Conservation (phyloP, 2,797 vertebrate species). For the Serranus cabrilla region DNA sequence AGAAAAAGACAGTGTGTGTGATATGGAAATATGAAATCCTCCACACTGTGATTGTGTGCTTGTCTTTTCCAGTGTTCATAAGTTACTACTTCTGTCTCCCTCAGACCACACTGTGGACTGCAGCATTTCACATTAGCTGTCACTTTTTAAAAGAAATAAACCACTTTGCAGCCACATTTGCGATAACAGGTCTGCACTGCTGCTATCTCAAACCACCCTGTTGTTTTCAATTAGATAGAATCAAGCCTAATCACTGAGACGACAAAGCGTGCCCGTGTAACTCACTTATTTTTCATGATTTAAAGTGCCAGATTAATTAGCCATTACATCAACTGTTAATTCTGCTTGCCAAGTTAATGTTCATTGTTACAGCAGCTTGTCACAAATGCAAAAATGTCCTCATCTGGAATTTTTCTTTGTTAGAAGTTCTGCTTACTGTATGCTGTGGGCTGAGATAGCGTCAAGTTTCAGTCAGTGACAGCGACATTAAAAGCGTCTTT, state of each 20-base stretch:
- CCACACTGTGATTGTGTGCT: not conserved
- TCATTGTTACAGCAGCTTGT: constrained; percentile 36
- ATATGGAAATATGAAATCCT: not conserved
- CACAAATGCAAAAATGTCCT: constrained; percentile 35
- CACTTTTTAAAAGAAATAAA: constrained; percentile 29
- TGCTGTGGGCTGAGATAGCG: not conserved
- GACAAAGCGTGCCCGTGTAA: constrained; percentile 29
- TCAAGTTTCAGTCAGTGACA: constrained; percentile 27
- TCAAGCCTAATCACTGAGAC: constrained; percentile 40
- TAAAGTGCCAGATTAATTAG: constrained; percentile 63
- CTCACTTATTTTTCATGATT: constrained; percentile 53
- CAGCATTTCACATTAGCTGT: constrained; percentile 22
- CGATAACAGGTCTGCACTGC: constrained; percentile 21
- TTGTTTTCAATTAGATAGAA: constrained; percentile 52
- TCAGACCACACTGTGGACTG: not conserved
- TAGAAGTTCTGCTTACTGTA: constrained; percentile 7
- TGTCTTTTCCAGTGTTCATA: not conserved
- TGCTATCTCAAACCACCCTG: constrained; percentile 25
- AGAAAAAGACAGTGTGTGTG: not conserved
- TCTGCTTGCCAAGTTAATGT: constrained; percentile 40
- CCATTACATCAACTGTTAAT: constrained; percentile 41
- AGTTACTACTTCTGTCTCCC: constrained; percentile 21
- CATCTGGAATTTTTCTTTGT: constrained; percentile 7
- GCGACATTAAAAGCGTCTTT: constrained; percentile 27
- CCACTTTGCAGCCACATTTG: constrained; percentile 15